Conservation (phyloP, 2,113 vertebrate genomes). For the Cromileptes altivelis region DNA sequence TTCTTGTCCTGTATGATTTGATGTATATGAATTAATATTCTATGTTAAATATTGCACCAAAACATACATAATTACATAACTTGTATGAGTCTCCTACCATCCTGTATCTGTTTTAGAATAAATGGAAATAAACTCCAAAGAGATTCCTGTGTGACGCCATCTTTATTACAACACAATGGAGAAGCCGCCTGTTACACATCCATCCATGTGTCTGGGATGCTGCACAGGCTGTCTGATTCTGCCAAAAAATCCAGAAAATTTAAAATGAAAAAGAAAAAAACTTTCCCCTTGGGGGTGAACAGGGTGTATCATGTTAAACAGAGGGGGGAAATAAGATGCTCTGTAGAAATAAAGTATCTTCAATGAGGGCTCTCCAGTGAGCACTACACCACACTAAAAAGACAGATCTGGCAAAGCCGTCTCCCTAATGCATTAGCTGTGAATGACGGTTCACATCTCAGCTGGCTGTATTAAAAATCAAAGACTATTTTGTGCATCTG, state of each 20-base stretch:
- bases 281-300: neutral
- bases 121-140: neutral
- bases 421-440: conserved; percentile 19
- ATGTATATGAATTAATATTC: neutral
- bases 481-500: conserved; percentile 62
- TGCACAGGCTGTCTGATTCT: neutral
- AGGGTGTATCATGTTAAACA: neutral
- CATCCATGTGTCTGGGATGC: neutral
- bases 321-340: neutral
- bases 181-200: neutral
- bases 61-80: no score
- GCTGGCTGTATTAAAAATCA: conserved; percentile 40
- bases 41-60: no score
- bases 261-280: neutral
- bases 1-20: neutral
- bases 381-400: neutral
- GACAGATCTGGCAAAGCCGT: conserved; percentile 10
- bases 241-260: neutral
- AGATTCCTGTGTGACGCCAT: neutral
- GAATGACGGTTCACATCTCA: conserved; percentile 14
- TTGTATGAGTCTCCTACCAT: no score
- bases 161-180: neutral
- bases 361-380: neutral
- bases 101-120: neutral
- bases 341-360: neutral